Evolutionary conservation across 2,113 vertebrate species (phyloP), one percentile per base, ranked within the genome.

Genomic region (Chiloscyllium plagiosum): DNA sequence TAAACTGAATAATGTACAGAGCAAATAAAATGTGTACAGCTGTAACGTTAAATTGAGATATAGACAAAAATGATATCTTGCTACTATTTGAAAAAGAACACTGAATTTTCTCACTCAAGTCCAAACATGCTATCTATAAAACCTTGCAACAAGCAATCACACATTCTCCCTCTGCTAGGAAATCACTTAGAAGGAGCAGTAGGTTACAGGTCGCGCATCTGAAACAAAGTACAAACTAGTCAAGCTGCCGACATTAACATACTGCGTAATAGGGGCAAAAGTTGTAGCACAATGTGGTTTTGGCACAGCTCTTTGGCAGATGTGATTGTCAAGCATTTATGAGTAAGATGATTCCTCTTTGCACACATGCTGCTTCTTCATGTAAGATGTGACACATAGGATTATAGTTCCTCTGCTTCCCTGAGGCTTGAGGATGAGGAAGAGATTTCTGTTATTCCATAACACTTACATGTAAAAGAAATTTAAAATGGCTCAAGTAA

Each of bases 271-370:
- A 65, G 56, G 56, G 89, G 26, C 52, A 92, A 33, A n/a, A n/a
- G 26, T n/a, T 65, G 89, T n/a, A 92, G 13, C 56, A 65, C 29
- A 65, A 65, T n/a, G 56, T 92, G 89, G 56, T 92, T 92, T 65
- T 65, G 56, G 89, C 89, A 13, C 29, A 65, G 56, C n/a, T 92
- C n/a, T 61, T 65, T 92, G 89, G 89, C 89, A 92, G 89, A 92
- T 92, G 89, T 33, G 33, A 65, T 90, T 92, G 89, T 92, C 89
- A 92, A 33, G 15, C 29, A n/a, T 92, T 92, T 92, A 92, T 19
- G 89, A 92, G 89, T 92, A 92, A 92, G 26, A 92, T 15, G 89
- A 92, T 92, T 92, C 52, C 33, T n/a, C 13, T 56, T 61, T 65
- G 29, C 33, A n/a, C 89, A 92, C 26, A 92, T 65, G 56, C 13